Evolutionary conservation across 2,888 invertebrate genomes (phyloP), one percentile per base, ranked within the genome.

Genomic region (Cerceris ruficornis): DNA sequence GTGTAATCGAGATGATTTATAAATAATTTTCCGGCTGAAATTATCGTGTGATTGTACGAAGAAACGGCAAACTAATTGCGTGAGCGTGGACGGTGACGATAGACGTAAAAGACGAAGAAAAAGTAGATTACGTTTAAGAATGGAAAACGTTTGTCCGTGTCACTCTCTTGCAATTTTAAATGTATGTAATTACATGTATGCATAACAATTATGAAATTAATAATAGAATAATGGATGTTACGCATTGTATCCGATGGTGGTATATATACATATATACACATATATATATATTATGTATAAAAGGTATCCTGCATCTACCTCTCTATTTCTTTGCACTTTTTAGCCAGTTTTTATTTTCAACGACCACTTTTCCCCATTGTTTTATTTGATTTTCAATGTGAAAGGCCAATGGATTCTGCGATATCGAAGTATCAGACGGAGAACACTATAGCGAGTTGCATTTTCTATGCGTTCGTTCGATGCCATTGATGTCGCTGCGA

Each of bases 201-300:
- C 82, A 78, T 82, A 82, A 43, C 62, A 75, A 85, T 80, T 84
- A 84, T 79, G 79, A 80, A 28, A 76, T 14, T 71, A 78, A 71
- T 79, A 77, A 42, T 80, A 85, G 73, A 85, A 77, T 82, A 84
- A 85, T 85, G 76, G 57, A 84, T 85, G 86, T 85, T 81, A 77
- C 75, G 80, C 73, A 87, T 88, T 87, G 86, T 90, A 87, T 82
- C 79, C 84, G 83, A 87, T 82, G 86, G 83, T 89, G 88, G 85
- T 90, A 89, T 83, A 88, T 87, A 86, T 89, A 89, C 84, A 72
- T 83, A 85, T 84, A 84, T 89, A 86, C 85, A 87, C 86, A 86
- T 87, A 87, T 85, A 77, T 82, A 82, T 80, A 82, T 80, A 82
- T 82, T 78, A 72, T 82, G 67, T 78, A 79, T 55, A 67, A 14